These are phyloP conservation scores for Linurgus olivaceus DNA, from an alignment of 2,797 vertebrate species.

Conservation along the genomic window DNA sequence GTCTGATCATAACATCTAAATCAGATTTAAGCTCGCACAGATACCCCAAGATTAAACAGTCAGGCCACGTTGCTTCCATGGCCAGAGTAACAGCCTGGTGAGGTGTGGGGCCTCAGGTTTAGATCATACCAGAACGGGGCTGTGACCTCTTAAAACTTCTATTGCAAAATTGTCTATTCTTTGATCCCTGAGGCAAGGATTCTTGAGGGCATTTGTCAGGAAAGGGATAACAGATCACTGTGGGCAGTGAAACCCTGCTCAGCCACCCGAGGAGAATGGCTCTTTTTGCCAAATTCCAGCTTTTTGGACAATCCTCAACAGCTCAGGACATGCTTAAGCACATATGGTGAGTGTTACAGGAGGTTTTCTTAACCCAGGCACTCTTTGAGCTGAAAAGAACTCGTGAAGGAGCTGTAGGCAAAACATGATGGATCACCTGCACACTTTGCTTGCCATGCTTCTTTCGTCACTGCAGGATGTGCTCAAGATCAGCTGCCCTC, in stretches of 20 bases:
- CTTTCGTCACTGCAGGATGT: neutral
- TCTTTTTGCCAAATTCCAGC: neutral
- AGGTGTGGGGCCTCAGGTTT: neutral
- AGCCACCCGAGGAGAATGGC: neutral
- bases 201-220: neutral
- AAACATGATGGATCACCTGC: neutral
- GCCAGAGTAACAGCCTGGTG: neutral
- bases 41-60: neutral
- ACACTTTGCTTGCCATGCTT: neutral
- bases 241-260: neutral
- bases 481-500: neutral
- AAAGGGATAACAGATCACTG: neutral
- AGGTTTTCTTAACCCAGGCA: constrained; percentile 9
- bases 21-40: neutral
- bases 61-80: neutral
- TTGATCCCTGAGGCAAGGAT: neutral
- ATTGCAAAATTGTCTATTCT: neutral
- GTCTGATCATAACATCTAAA: neutral
- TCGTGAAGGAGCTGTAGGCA: neutral
- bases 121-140: neutral
- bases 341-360: neutral
- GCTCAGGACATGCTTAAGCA: neutral
- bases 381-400: neutral
- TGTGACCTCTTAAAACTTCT: neutral
- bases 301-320: neutral